Percentiles rank a stretch among this genome's conserved stretches.
These are phyloP conservation scores for Bovichtus diacanthus DNA, from an alignment of 2,797 vertebrate genomes.

Conservation along the genomic window DNA sequence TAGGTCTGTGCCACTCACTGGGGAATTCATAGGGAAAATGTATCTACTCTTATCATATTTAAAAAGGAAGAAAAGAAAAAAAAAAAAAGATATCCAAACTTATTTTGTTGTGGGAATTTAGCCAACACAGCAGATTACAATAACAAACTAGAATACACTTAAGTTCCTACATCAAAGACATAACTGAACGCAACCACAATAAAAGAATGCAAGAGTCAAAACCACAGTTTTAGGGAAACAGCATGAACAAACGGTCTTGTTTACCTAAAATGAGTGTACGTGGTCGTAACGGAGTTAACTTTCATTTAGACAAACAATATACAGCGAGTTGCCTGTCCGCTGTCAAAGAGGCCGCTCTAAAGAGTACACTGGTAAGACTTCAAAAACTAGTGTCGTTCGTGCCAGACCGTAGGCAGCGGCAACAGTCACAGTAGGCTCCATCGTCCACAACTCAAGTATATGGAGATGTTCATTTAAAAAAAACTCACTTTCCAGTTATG, in stretches of 20 bases:
- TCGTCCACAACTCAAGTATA: neutral
- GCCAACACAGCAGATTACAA: neutral
- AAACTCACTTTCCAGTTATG: too few species aligned
- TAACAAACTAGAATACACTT: conserved; percentile 4
- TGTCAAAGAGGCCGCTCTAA: neutral
- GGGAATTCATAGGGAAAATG: conserved; percentile 12
- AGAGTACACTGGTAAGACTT: neutral
- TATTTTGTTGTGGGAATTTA: neutral
- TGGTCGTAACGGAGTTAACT: neutral
- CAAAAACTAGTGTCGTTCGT: neutral
- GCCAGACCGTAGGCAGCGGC: neutral
- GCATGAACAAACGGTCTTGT: conserved; percentile 18
- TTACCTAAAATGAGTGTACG: conserved; percentile 17
- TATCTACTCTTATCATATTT: conserved; percentile 24
- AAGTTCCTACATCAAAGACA: conserved; percentile 21
- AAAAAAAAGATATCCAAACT: neutral
- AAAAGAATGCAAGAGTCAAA: conserved; percentile 22
- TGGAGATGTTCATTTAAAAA: neutral
- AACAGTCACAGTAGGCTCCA: neutral
- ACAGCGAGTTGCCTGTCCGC: neutral
- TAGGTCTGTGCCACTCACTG: conserved; percentile 11
- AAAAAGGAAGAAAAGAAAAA: neutral
- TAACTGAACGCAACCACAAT: conserved; percentile 11
- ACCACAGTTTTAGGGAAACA: conserved; percentile 28
- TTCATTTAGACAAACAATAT: conserved; percentile 12